Evolutionary conservation across 2,888 invertebrate genomes (phyloP), one percentile per base, ranked within the genome.

Genomic region (Oligia fasciuncula): DNA sequence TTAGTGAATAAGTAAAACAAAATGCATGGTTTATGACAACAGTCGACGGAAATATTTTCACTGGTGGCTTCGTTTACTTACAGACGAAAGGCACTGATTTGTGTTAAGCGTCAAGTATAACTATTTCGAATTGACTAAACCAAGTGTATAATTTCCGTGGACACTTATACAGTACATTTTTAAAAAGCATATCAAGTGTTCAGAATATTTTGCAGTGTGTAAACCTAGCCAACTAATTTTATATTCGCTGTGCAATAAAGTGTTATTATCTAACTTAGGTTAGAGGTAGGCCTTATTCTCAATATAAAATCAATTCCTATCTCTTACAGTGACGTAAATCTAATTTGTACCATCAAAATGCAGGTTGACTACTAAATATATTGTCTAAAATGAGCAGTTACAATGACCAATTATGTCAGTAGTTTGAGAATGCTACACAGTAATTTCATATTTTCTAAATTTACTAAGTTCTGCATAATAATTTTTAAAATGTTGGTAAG

Each of bases 281-380:
- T 90, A 92, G 85, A 91, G 85, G 88, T 89, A 89, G 88, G 84
- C 83, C 83, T 86, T 77, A 82, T 88, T 79, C 76, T 77, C 84
- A 79, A 76, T 83, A 81, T 83, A 81, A 86, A 81, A 86, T 85
- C 77, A 88, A 88, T 87, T 83, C 86, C 85, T 81, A 87, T 79
- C 82, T 87, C 89, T 70, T 90, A 86, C 65, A 89, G 81, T 88
- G 85, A 86, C 83, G 88, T 88, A 92, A 84, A 92, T 91, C 94
- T 96, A 96, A 94, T 96, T 96, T 96, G 96, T 96, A 96, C 96
- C 94, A 92, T 94, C 91, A 91, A 92, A 29, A 93, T 93, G 91
- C 92, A 92, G 90, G 88, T 90, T 86, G 86, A 89, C 90, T 92
- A 91, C 83, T 86, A 77, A 63, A 77, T 79, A 91, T 94, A 95